A percentile compares a stretch with the other conserved stretches of the same genome.
Evolutionary conservation across 2,888 invertebrate genomes (phyloP).

Genomic region (Melieria omissa): DNA sequence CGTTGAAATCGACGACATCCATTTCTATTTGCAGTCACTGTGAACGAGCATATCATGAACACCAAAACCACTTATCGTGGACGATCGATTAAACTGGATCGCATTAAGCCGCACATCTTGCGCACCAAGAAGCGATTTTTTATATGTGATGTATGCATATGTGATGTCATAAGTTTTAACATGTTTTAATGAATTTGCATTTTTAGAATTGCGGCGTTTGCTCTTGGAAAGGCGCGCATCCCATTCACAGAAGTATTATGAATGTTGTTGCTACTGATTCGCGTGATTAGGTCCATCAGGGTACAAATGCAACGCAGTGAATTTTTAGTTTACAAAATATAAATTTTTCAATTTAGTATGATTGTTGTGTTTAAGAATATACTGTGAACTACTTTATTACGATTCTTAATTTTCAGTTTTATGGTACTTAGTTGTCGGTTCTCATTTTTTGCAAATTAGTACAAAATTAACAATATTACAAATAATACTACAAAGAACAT

Average conservation of each 20-base stretch:
- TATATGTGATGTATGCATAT: constrained; percentile 49
- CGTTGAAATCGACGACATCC: background rate
- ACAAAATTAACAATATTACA: constrained; percentile 43
- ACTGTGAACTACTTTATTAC: constrained; percentile 6
- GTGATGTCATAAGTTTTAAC: background rate
- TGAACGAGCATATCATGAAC: constrained; percentile 39
- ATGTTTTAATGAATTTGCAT: background rate
- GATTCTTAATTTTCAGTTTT: background rate
- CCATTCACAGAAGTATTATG: constrained; percentile 35
- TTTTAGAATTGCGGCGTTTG: constrained; percentile 48
- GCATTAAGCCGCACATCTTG: constrained; percentile 43
- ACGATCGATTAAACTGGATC: constrained; percentile 43
- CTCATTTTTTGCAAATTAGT: constrained; percentile 37
- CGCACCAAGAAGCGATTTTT: constrained; percentile 45
- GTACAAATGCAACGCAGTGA: background rate
- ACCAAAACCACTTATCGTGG: constrained; percentile 45
- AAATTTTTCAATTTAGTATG: background rate
- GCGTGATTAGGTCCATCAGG: constrained; percentile 8
- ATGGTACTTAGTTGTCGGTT: background rate
- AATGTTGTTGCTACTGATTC: constrained; percentile 22
- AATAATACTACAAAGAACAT: constrained; percentile 35
- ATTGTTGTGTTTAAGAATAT: constrained; percentile 17
- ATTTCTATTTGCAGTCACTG: constrained; percentile 28
- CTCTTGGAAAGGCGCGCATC: constrained; percentile 46
- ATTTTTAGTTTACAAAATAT: constrained; percentile 1